These are phyloP conservation scores for Flabesymbios commensalis DNA, from an alignment of 2,888 invertebrate genomes.

Conservation along the genomic window DNA sequence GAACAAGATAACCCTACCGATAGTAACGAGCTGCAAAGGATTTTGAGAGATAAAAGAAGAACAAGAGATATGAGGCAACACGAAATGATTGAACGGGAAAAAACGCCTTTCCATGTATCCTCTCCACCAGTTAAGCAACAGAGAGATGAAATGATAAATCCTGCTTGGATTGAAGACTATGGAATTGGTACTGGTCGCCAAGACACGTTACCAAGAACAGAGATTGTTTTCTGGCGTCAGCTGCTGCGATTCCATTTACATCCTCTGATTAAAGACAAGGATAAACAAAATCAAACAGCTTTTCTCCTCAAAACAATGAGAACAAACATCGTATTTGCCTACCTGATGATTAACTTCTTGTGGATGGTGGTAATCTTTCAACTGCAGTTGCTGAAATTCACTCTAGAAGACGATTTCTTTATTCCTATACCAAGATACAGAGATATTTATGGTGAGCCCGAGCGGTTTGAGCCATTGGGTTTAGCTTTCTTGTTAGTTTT, in stretches of 20 bases:
- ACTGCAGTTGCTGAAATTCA: slow-evolving; percentile 75
- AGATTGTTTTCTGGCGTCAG: slow-evolving; percentile 74
- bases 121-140: too few relatives aligned
- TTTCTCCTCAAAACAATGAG: slow-evolving; percentile 45
- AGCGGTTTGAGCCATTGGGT: slow-evolving; percentile 66
- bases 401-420: slow-evolving; percentile 40
- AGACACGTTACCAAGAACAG: slow-evolving; percentile 78
- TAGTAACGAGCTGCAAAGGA: slow-evolving; percentile 16
- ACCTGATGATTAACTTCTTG: slow-evolving; percentile 98
- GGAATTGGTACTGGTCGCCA: slow-evolving; percentile 88
- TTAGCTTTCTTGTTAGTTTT: slow-evolving; percentile 97
- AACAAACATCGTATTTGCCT: slow-evolving; percentile 62
- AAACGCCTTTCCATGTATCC: too few relatives aligned
- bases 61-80: too few relatives aligned
- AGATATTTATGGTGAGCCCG: slow-evolving; percentile 27
- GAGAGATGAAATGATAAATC: slow-evolving; percentile 83
- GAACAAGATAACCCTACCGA: too few relatives aligned
- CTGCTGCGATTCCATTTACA: slow-evolving; percentile 72
- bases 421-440: slow-evolving; percentile 43
- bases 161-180: slow-evolving; percentile 89
- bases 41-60: slow-evolving; percentile 1
- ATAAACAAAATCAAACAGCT: slow-evolving; percentile 55
- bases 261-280: slow-evolving; percentile 90
- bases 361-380: slow-evolving; percentile 98
- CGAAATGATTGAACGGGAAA: too few relatives aligned